phyloP scores from a whole-genome alignment of 2,113 vertebrate species.

The Pterocles gutturalis region DNA sequence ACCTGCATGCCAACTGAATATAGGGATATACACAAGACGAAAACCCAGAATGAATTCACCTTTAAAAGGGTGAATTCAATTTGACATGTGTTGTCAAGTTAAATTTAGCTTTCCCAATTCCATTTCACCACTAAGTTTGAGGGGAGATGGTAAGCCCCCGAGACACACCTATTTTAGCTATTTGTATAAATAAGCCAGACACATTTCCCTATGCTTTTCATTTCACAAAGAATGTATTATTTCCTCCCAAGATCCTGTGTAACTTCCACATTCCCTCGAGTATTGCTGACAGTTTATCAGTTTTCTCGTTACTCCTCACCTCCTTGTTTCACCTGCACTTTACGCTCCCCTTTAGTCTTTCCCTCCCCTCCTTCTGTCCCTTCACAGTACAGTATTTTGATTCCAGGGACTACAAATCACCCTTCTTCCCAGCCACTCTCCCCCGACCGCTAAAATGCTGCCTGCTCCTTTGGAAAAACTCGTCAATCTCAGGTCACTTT shows the following conservation, averaged over 20 bases:
- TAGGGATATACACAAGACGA: background rate
- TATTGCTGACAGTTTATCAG: background rate
- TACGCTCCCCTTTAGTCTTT: background rate
- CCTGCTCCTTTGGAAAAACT: background rate
- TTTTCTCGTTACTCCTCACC: background rate
- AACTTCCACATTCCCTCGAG: background rate
- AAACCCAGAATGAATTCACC: background rate
- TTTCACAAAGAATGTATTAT: background rate
- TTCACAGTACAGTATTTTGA: background rate
- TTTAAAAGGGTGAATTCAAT: background rate
- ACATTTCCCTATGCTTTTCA: background rate
- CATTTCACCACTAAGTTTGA: background rate
- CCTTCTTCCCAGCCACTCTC: background rate
- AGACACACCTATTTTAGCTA: background rate
- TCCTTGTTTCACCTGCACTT: background rate
- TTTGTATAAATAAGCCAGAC: background rate
- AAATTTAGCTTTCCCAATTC: background rate
- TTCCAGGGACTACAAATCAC: background rate
- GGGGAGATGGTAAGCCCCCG: rapidly evolving
- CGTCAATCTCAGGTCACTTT: background rate
- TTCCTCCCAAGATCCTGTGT: background rate
- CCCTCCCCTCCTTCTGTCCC: background rate
- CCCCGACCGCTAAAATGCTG: background rate
- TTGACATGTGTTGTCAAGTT: background rate
- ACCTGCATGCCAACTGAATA: background rate